Evolutionary conservation across 2,888 invertebrate species (phyloP), one percentile per base, ranked within the genome.

Genomic region (Spilarctia lutea): DNA sequence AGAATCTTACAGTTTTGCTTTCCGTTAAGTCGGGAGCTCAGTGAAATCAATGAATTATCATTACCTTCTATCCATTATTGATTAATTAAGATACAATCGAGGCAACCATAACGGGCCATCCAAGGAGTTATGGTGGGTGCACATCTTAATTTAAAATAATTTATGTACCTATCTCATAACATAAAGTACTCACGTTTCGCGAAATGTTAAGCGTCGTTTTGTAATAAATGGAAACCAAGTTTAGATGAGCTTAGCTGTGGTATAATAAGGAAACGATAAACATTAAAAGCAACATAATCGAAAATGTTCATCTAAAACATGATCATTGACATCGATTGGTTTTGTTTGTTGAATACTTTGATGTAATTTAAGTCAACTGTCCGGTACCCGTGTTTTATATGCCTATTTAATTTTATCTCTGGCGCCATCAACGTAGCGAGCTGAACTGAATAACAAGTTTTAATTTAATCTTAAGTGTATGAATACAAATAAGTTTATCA

Each of bases 21-120:
- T 80, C 81, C 81, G 77, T 63, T n/a, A 75, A 73, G 75, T 72
- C 79, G 66, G 80, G 75, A 78, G 78, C 80, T 35, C 67, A 82
- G 91, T 89, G 92, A 92, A 91, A 91, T 84, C 81, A 87, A 87
- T 92, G 91, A 93, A 91, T 91, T 93, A 93, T n/a, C n/a, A n/a
- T 93, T 90, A 88, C 91, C 84, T 82, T 88, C 88, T 86, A 92
- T 93, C 91, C 91, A 93, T 94, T 94, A 93, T 93, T 94, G 91
- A 93, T 93, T 93, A 91, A 94, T 94, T 93, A 93, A 92, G 89
- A 89, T 84, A 92, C 90, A 90, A 91, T 90, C 89, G 86, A 85
- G 85, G 83, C 78, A 84, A 82, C 90, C 87, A 89, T 92, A 93
- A 91, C 91, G 89, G 92, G 87, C 88, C 83, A 81, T 85, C 84